Evolutionary conservation across 2,888 invertebrate species (phyloP), one percentile per base, ranked within the genome.

Genomic region (Trichopoda pennipes): DNA sequence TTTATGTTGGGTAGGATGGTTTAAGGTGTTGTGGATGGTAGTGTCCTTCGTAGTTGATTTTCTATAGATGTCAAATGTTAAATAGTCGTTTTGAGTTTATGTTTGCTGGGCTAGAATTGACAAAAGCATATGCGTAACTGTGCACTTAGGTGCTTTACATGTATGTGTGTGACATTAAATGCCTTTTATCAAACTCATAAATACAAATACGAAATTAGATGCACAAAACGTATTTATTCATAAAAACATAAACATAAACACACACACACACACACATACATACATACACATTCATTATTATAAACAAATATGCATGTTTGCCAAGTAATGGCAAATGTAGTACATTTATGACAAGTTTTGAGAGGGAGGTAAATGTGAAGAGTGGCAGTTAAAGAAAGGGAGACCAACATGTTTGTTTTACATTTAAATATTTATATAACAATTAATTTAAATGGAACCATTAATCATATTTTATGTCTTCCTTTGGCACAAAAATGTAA

Each of bases 391-490:
- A 17, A 9, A 28, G 23, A 32, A 60, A 53, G 23, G 38, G 51
- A 38, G 23, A 42, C 47, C 21, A 58, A 44, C 32, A 68, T 32
- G 76, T 60, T 17, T 35, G 68, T 68, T 76, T 47, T 44, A 69
- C 55, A 75, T 79, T 82, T 75, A 82, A 82, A 82, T 82, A 82
- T 82, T 82, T 82, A 82, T 79, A 79, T 63, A 76, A 82, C 79
- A 82, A 82, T 82, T 82, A 82, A 82, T 82, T 82, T 82, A 82
- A 82, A 82, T 79, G 79, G 72, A 79, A 75, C 82, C 75, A 82
- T 82, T 82, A 82, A 82, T 82, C 82, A 82, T 82, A 82, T 82
- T 82, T 82, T 79, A 82, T 82, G 79, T 79, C 79, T 82, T 82
- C 79, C 79, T 79, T 79, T 82, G 56, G 72, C 72, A 76, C 72